Conservation (phyloP, 2,888 invertebrate genomes). For the Mystacides longicornis region DNA sequence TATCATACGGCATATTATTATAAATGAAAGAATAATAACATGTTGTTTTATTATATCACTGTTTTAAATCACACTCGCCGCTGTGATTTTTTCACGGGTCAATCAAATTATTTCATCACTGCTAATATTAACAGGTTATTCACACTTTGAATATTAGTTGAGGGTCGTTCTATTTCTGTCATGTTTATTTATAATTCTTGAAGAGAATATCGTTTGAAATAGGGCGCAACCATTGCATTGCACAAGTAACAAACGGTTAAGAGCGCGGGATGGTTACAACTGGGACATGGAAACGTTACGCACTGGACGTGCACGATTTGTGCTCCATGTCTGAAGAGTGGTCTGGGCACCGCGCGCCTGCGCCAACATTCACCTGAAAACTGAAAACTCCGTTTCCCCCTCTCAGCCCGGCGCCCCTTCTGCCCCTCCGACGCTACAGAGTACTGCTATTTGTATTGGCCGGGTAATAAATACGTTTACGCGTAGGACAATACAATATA, state of each 20-base stretch:
- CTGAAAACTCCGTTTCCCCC: constrained; percentile 3
- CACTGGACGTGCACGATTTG: constrained; percentile 34
- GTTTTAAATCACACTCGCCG: neutral
- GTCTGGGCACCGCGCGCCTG: constrained; percentile 14
- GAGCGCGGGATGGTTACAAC: constrained; percentile 1
- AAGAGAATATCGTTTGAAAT: constrained; percentile 10
- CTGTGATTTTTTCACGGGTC: constrained; percentile 11
- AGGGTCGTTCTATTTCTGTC: constrained; percentile 27
- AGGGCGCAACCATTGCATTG: constrained; percentile 13
- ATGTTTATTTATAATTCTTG: constrained; percentile 12
- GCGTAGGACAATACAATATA: neutral
- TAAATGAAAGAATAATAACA: too few species aligned
- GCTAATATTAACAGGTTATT: neutral
- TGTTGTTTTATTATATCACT: too few species aligned
- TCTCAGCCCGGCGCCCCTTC: neutral
- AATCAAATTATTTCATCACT: neutral
- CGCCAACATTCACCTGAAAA: constrained; percentile 12
- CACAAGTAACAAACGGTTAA: constrained; percentile 16
- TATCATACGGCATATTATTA: too few species aligned
- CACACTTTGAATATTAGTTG: constrained; percentile 23
- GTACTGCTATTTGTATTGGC: neutral
- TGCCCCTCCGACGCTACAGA: neutral
- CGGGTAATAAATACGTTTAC: neutral
- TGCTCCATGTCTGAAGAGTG: constrained; percentile 23
- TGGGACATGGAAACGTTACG: neutral